These are phyloP conservation scores for Luehdorfia chinensis DNA, from an alignment of 1,140 invertebrate genomes.

Conservation along the genomic window DNA sequence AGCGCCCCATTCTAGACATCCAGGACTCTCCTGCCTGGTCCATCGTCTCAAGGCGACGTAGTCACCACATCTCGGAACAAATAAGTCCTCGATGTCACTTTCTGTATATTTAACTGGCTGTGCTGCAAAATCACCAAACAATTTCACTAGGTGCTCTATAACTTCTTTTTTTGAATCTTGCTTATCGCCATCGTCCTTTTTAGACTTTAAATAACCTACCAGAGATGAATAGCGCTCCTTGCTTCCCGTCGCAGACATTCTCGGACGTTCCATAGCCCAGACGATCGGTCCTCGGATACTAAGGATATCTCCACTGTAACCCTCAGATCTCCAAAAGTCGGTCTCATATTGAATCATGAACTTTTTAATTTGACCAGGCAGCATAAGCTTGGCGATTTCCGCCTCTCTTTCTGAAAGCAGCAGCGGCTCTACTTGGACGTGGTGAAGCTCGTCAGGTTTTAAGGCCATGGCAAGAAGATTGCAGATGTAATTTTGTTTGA, in stretches of 20 bases:
- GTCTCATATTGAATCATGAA: constrained; percentile 54
- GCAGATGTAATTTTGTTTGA: too few species aligned
- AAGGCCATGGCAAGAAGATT: constrained; percentile 61
- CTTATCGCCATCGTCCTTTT: constrained; percentile 22
- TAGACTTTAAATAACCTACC: constrained; percentile 48
- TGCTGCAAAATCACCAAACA: constrained; percentile 54
- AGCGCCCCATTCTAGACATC: constrained; percentile 53
- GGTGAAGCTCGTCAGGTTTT: constrained; percentile 47
- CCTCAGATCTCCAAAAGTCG: constrained; percentile 47
- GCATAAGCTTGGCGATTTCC: constrained; percentile 32
- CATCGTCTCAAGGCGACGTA: constrained; percentile 42
- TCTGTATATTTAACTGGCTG: constrained; percentile 49
- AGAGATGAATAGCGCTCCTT: constrained; percentile 37
- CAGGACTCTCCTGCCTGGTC: constrained; percentile 25
- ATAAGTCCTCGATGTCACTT: constrained; percentile 45
- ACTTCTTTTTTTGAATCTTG: constrained; percentile 41
- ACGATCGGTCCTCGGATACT: constrained; percentile 60
- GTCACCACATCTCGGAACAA: constrained; percentile 55
- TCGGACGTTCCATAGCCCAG: constrained; percentile 61
- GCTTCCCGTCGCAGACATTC: constrained; percentile 39
- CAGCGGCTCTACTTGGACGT: constrained; percentile 45
- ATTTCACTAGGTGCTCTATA: constrained; percentile 48
- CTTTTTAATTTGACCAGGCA: constrained; percentile 42
- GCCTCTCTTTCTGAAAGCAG: constrained; percentile 37
- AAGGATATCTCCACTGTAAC: constrained; percentile 63